These are phyloP conservation scores for Cephus sareptanus DNA, from an alignment of 2,888 invertebrate genomes.

Conservation along the genomic window DNA sequence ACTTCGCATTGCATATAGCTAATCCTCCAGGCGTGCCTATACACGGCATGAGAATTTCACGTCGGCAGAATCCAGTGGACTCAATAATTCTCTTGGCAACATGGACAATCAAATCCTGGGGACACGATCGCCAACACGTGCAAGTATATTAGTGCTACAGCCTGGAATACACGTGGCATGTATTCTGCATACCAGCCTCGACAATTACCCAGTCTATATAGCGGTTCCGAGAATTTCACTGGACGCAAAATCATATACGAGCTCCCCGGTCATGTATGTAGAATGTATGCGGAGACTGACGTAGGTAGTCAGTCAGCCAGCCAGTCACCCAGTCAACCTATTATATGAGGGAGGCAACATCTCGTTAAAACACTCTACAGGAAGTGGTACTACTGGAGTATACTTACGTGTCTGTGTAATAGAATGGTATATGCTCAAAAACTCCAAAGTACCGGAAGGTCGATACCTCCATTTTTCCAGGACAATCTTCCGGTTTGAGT, in stretches of 20 bases:
- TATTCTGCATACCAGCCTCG: slow-evolving; percentile 56
- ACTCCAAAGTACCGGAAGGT: neutral
- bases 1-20: neutral
- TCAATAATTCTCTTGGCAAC: slow-evolving; percentile 57
- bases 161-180: slow-evolving; percentile 50
- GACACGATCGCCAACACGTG: slow-evolving; percentile 59
- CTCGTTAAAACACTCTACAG: neutral
- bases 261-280: neutral
- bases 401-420: neutral
- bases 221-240: slow-evolving; percentile 37
- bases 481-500: neutral
- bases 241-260: slow-evolving; percentile 35
- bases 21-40: neutral
- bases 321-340: neutral
- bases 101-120: slow-evolving; percentile 58
- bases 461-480: neutral
- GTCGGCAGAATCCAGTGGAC: slow-evolving; percentile 39
- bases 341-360: neutral
- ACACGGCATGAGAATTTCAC: neutral
- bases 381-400: neutral
- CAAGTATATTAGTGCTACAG: slow-evolving; percentile 51
- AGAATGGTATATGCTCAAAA: neutral
- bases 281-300: neutral
- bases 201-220: slow-evolving; percentile 52
- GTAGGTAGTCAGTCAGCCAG: neutral